Conservation (phyloP, 2,113 vertebrate species). For the Oryzias celebensis region DNA sequence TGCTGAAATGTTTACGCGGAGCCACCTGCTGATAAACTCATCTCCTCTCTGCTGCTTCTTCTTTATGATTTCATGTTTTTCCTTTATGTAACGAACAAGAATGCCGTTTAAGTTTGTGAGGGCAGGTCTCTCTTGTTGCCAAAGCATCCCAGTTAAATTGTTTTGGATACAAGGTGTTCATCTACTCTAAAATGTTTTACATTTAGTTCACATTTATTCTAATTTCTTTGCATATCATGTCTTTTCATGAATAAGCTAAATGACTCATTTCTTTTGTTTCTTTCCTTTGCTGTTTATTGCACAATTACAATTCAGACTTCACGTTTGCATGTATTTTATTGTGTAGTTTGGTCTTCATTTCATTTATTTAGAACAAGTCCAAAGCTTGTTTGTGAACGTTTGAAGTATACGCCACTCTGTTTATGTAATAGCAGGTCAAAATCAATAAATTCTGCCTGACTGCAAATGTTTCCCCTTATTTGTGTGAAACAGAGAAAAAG, state of each 20-base stretch:
- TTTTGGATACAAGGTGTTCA: no score
- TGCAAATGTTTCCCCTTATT: not conserved
- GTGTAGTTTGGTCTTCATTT: slow-evolving; percentile 14
- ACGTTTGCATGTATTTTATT: slow-evolving; percentile 17
- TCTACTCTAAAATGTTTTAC: no score
- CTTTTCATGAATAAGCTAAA: slow-evolving; percentile 51
- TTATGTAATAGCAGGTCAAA: slow-evolving; percentile 23
- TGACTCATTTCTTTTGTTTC: not conserved
- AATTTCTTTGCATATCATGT: not conserved
- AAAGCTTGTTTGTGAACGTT: slow-evolving; percentile 19
- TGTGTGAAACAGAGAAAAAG: not conserved
- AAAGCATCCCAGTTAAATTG: not conserved
- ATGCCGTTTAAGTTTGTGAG: slow-evolving; percentile 26
- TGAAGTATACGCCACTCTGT: slow-evolving; percentile 9
- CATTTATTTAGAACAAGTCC: slow-evolving; percentile 20
- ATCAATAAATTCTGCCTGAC: slow-evolving; percentile 56
- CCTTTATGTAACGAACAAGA: no score
- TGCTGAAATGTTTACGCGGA: no score
- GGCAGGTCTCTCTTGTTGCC: slow-evolving; percentile 66
- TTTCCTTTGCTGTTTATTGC: slow-evolving; percentile 37
- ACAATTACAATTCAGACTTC: slow-evolving; percentile 42
- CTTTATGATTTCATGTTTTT: no score
- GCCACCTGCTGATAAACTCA: no score
- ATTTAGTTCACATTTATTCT: no score
- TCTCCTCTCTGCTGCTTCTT: no score